phyloP scores from a whole-genome alignment of 2,888 invertebrate genomes.

The Cantharis lateralis region DNA sequence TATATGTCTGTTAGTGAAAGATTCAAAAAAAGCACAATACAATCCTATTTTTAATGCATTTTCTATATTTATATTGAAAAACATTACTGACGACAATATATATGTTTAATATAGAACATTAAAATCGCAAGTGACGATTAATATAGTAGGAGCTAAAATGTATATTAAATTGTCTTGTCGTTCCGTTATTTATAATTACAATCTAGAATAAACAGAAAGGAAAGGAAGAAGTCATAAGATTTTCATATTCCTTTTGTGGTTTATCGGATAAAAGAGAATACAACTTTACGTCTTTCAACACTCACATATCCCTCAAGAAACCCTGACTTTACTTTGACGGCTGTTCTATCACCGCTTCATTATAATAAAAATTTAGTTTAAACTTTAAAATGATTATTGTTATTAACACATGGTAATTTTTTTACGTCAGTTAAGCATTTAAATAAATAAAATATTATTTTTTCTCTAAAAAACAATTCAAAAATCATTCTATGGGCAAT shows the following conservation, averaged over 20 bases:
- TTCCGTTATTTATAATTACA: slow-evolving; percentile 14
- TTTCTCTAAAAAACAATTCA: too few relatives aligned
- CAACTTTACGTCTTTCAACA: slow-evolving; percentile 21
- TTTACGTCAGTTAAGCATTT: too few relatives aligned
- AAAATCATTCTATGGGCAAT: too few relatives aligned
- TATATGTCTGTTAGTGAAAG: background rate
- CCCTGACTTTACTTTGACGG: slow-evolving; percentile 22
- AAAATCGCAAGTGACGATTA: slow-evolving; percentile 29
- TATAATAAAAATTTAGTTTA: slow-evolving; percentile 24
- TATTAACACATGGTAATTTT: too few relatives aligned
- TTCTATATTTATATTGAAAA: slow-evolving; percentile 29
- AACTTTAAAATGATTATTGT: too few relatives aligned
- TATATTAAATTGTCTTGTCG: slow-evolving; percentile 9
- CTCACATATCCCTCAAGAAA: slow-evolving; percentile 21
- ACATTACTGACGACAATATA: slow-evolving; percentile 32
- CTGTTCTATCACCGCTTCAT: slow-evolving; percentile 13
- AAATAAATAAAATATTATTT: background rate
- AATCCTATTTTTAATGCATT: slow-evolving; percentile 23
- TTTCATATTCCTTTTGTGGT: slow-evolving; percentile 33
- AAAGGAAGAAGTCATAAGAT: slow-evolving; percentile 7
- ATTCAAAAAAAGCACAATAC: slow-evolving; percentile 18
- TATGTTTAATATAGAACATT: slow-evolving; percentile 30
- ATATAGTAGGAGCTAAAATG: slow-evolving; percentile 30
- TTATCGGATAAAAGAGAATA: slow-evolving; percentile 26
- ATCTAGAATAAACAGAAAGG: background rate